Evolutionary conservation across 2,888 invertebrate genomes (phyloP).

Genomic region (Idaea aversata): DNA sequence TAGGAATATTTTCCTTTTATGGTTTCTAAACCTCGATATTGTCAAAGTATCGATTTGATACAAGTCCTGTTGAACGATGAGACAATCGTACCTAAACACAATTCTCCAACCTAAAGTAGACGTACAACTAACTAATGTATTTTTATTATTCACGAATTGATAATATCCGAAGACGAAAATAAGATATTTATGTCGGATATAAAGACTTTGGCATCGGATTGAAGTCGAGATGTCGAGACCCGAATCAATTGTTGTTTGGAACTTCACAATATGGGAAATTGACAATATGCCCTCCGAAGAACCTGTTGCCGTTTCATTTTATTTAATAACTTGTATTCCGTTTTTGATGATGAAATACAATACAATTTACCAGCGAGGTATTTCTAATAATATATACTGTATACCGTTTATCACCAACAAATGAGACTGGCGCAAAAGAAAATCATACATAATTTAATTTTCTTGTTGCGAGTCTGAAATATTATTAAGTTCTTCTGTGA

Average conservation of each 20-base stretch:
- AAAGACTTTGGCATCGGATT: conserved; percentile 54
- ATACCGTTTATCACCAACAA: background rate
- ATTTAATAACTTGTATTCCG: conserved; percentile 26
- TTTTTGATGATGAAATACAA: background rate
- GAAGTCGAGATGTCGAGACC: conserved; percentile 44
- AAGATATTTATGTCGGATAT: conserved; percentile 37
- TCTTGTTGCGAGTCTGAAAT: conserved; percentile 12
- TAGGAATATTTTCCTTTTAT: background rate
- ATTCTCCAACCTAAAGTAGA: background rate
- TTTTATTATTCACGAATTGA: conserved; percentile 3
- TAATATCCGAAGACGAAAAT: conserved; percentile 3
- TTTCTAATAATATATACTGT: background rate
- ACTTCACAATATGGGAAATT: conserved; percentile 58
- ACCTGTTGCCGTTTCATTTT: conserved; percentile 54
- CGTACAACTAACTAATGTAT: too few relatives aligned
- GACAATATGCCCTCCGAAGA: conserved; percentile 50
- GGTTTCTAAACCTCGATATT: background rate
- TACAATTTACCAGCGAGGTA: conserved; percentile 4
- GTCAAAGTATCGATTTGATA: background rate
- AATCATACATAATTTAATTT: background rate
- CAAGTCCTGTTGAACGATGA: background rate
- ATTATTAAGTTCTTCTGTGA: conserved; percentile 10
- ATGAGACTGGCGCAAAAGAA: background rate
- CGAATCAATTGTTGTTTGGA: conserved; percentile 54
- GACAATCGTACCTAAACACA: background rate